phyloP scores from a whole-genome alignment of 2,113 vertebrate genomes.

The Hepsetus odoe region DNA sequence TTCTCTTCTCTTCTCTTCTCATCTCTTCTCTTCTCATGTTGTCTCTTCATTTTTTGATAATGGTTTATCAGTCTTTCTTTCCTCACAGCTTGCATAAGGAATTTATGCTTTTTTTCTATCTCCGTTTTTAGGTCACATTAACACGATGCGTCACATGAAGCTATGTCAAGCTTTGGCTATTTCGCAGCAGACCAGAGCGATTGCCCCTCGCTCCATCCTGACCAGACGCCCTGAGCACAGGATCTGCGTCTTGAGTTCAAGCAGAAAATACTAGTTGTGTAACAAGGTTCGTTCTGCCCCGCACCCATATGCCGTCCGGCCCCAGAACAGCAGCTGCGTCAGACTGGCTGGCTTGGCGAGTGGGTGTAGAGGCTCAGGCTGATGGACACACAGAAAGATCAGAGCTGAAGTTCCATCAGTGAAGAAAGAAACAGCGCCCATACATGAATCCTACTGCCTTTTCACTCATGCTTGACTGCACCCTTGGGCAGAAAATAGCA shows the following conservation, averaged over 20 bases:
- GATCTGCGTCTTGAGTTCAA: background rate
- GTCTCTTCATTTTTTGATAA: background rate
- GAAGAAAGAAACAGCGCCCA: background rate
- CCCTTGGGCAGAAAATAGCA: background rate
- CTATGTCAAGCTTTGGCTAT: background rate
- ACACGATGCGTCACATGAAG: background rate
- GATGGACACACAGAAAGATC: background rate
- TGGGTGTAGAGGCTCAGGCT: background rate
- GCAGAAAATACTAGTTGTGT: constrained; percentile 3
- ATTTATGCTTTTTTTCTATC: background rate
- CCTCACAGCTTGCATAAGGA: background rate
- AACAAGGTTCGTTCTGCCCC: background rate
- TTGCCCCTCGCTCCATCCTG: background rate
- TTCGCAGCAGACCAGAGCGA: background rate
- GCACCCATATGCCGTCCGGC: constrained; percentile 5
- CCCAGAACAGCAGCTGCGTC: background rate
- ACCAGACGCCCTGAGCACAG: background rate
- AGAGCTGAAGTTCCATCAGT: constrained; percentile 5
- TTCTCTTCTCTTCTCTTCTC: background rate
- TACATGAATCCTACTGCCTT: background rate
- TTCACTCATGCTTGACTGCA: constrained; percentile 18
- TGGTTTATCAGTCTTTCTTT: background rate
- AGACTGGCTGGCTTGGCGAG: background rate
- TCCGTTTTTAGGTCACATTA: background rate
- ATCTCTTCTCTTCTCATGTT: no score